Evolutionary conservation across 1,140 invertebrate genomes (phyloP), one percentile per base, ranked within the genome.

Genomic region (Eubasilissa regina): DNA sequence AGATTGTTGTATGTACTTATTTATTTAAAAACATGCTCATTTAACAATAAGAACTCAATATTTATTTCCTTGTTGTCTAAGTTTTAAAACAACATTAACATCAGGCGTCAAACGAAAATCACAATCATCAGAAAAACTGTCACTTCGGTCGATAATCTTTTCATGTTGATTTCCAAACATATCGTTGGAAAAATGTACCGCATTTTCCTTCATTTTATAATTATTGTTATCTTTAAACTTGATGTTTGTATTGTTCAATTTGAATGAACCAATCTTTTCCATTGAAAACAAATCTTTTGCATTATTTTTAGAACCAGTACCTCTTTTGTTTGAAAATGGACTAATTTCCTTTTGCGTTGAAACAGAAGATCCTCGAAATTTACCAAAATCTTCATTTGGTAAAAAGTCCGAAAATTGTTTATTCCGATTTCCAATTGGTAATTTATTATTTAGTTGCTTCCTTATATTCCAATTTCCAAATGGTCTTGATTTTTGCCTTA

Each of bases 41-140:
- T n/a, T 58, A 19, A 10, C 21, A 10, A 58, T 13, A 21, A 6
- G 3, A 4, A 6, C 8, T 21, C 15, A 44, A 3, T 58, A 17
- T 15, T 64, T 64, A 25, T 64, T n/a, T n/a, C 19, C 19, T 56
- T 35, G 48, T 25, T 76, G 15, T 21, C 75, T 47, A 21, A 64
- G 19, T 47, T 64, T 62, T 19, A 44, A 12, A 11, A 76, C 64
- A 62, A 76, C 21, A 55, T 70, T 66, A 13, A 66, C 60, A 66
- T 77, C 75, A 21, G 75, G 75, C 6, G 75, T 77, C 47, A 77
- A 77, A 68, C 62, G 60, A 70, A 77, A 43, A 55, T 51, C 48
- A 7, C n/a, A 17, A 7, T 66, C 60, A 13, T 44, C 55, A 15
- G 73, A 64, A 45, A 17, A 17, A 12, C 48, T 21, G 17, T 76